phyloP scores from a whole-genome alignment of 2,888 invertebrate species.

The Dryadula phaetusa region DNA sequence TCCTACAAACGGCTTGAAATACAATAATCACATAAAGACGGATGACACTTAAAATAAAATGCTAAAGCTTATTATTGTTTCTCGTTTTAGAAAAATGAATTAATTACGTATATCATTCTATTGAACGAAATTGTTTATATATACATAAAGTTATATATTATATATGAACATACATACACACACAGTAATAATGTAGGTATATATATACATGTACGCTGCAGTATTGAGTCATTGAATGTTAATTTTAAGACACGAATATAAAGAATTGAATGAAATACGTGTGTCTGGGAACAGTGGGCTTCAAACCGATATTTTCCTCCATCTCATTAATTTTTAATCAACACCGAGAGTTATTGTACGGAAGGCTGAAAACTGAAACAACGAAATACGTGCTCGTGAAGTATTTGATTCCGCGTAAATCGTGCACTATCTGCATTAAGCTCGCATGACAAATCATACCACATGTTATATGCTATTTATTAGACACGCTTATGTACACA shows the following conservation, averaged over 20 bases:
- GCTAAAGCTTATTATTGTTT: too few species aligned
- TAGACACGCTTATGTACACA: background rate
- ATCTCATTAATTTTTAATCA: constrained; percentile 14
- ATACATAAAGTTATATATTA: too few species aligned
- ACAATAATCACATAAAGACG: too few species aligned
- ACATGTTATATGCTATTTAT: constrained; percentile 3
- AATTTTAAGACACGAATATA: constrained; percentile 4
- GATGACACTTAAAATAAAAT: too few species aligned
- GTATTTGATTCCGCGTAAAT: constrained; percentile 1
- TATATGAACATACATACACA: background rate
- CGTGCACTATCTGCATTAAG: constrained; percentile 9
- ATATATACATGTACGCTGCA: background rate
- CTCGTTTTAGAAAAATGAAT: too few species aligned
- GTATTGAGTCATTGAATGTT: background rate
- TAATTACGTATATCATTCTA: too few species aligned
- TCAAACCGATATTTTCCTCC: background rate
- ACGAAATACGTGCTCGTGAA: background rate
- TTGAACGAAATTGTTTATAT: too few species aligned
- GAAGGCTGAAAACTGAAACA: background rate
- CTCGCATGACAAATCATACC: constrained; percentile 13
- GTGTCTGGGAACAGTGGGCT: background rate
- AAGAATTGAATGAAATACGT: background rate
- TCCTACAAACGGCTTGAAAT: too few species aligned
- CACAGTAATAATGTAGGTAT: background rate
- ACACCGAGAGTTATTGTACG: constrained; percentile 1